A percentile compares a stretch with the other conserved stretches of the same genome.
Evolutionary conservation across 2,113 vertebrate species (phyloP).

Genomic region (Pluvianellus socialis): DNA sequence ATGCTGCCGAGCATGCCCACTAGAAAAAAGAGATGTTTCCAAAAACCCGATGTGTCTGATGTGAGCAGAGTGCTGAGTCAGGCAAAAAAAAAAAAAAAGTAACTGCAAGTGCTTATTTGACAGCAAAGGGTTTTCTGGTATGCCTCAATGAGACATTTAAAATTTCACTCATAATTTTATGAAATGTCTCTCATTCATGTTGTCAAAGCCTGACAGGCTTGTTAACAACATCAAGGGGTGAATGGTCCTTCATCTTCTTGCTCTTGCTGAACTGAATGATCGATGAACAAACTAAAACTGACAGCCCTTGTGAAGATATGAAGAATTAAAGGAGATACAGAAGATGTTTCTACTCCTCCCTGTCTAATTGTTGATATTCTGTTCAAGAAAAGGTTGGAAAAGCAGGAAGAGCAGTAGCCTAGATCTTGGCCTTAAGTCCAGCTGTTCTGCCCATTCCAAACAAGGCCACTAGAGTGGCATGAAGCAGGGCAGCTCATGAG

Average conservation of each 20-base stretch:
- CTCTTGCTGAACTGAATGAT: slow-evolving; percentile 55
- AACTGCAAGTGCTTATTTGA: slow-evolving; percentile 11
- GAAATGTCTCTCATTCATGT: slow-evolving; percentile 52
- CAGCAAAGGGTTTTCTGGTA: slow-evolving; percentile 40
- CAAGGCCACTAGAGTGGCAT: not conserved
- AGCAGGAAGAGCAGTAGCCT: not conserved
- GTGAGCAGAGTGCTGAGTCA: slow-evolving; percentile 1
- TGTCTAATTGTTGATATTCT: not conserved
- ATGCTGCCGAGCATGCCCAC: not conserved
- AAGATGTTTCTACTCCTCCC: slow-evolving; percentile 5
- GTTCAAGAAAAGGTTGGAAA: not conserved
- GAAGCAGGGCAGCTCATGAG: not conserved
- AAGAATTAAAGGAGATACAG: slow-evolving; percentile 26
- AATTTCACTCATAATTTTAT: slow-evolving; percentile 50
- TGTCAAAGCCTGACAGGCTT: slow-evolving; percentile 60
- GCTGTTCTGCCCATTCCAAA: not conserved
- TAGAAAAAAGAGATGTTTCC: not conserved
- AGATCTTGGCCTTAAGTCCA: not conserved
- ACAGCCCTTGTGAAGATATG: slow-evolving; percentile 18
- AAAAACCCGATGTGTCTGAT: not conserved
- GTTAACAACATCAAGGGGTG: slow-evolving; percentile 52
- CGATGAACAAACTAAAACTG: slow-evolving; percentile 56
- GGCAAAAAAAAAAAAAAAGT: not conserved
- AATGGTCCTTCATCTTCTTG: slow-evolving; percentile 54
- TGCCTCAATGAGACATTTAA: slow-evolving; percentile 6